These are phyloP conservation scores for Eriocheir sinensis DNA, from an alignment of 1,140 invertebrate species.

Conservation along the genomic window DNA sequence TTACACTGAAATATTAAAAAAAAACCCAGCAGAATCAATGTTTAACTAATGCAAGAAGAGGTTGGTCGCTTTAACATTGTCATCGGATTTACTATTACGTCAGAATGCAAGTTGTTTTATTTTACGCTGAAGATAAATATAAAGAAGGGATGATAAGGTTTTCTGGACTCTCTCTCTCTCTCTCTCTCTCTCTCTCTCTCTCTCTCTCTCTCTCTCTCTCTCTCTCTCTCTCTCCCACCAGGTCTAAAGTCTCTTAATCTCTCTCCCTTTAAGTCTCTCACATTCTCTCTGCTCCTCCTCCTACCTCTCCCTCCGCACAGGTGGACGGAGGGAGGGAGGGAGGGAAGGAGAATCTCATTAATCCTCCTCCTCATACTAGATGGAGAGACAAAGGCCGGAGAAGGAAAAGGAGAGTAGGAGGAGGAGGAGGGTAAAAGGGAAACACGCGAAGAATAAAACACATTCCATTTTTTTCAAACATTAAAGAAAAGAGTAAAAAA, in stretches of 20 bases:
- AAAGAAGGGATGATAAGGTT: not conserved
- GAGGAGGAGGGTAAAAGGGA: too few relatives aligned
- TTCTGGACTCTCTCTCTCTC: conserved; percentile 10
- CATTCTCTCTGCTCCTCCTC: not conserved
- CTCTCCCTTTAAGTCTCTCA: conserved; percentile 23
- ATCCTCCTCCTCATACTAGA: conserved; percentile 15
- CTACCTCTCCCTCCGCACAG: not conserved
- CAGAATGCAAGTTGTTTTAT: not conserved
- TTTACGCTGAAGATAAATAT: not conserved
- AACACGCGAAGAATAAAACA: too few relatives aligned
- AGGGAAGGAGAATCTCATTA: conserved; percentile 24
- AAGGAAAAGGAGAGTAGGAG: conserved; percentile 10
- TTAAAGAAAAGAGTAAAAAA: too few relatives aligned
- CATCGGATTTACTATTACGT: too few relatives aligned
- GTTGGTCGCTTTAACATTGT: too few relatives aligned
- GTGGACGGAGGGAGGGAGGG: not conserved
- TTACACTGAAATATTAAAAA: too few relatives aligned
- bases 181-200: conserved; percentile 1
- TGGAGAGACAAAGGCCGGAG: not conserved
- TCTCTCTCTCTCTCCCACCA: not conserved
- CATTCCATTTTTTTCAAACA: too few relatives aligned
- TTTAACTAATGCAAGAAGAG: too few relatives aligned
- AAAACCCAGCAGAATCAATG: too few relatives aligned
- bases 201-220: conserved; percentile 14
- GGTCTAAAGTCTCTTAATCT: conserved; percentile 13